phyloP scores from a whole-genome alignment of 2,888 invertebrate species.

The Mellilla xanthometata region DNA sequence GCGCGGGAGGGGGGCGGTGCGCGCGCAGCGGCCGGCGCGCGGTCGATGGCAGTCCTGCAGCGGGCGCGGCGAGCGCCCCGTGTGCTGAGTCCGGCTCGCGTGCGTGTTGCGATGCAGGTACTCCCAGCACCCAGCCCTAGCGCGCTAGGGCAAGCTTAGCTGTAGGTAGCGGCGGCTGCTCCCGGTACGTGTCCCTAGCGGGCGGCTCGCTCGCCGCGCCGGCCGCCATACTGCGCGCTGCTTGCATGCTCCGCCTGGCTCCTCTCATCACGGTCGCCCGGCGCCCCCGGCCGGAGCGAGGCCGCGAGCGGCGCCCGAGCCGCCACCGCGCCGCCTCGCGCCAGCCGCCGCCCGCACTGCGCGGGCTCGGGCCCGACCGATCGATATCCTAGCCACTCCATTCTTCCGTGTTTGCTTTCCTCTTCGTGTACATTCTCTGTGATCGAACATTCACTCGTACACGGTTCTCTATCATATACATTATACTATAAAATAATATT shows the following conservation, averaged over 20 bases:
- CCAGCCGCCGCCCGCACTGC: conserved; percentile 5
- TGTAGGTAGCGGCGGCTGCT: conserved; percentile 62
- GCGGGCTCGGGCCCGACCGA: conserved; percentile 20
- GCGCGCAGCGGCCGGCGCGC: conserved; percentile 19
- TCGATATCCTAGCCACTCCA: conserved; percentile 25
- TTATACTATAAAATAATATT: no score
- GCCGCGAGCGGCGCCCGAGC: no score
- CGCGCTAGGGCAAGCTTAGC: conserved; percentile 70
- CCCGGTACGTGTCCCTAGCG: conserved; percentile 63
- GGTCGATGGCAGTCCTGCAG: conserved; percentile 41
- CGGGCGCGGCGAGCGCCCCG: conserved; percentile 37
- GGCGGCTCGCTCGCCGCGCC: conserved; percentile 31
- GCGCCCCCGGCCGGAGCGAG: no score
- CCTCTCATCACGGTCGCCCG: background rate
- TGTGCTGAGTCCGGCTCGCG: conserved; percentile 42
- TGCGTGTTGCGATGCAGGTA: conserved; percentile 78
- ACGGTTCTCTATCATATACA: no score
- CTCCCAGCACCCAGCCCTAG: conserved; percentile 63
- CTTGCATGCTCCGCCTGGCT: conserved; percentile 20
- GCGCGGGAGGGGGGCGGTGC: conserved; percentile 18
- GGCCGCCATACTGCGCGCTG: conserved; percentile 33
- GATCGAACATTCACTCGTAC: no score
- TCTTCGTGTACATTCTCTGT: no score
- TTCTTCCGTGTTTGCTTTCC: conserved; percentile 16
- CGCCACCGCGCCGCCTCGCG: no score